Base-by-base conservation (phyloP, 2,797 vertebrate species). In the Vultur gryphus region DNA sequence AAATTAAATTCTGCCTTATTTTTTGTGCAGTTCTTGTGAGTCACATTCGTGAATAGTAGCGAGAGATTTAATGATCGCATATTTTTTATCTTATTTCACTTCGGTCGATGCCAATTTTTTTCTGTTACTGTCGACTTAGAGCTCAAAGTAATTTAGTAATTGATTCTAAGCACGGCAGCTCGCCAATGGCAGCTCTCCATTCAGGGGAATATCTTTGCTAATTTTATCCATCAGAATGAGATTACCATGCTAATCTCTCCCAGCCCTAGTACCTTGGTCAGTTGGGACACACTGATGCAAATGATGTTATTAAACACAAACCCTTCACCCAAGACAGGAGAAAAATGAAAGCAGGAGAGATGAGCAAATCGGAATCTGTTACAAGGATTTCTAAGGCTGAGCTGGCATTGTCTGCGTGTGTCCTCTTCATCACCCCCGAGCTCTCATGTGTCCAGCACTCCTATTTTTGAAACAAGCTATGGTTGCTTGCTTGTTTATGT, bases 101-200 rank as follows among this genome's bases (percentile, higher is more conserved):
- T 97, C 96, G 98, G 99, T 99, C 99, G 99, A 99, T 99, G 99
- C 98, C 99, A 99, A 99, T 99, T 99, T 99, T 98, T 99, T 99
- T 99, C 99, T 99, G 99, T 99, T 99, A 99, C 99, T 99, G 99
- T 99, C 99, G 99, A 99, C 99, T 99, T 99, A 99, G 99, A 99
- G 99, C 99, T 99, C 98, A 98, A 98, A 99, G 99, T 99, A 99
- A 99, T 99, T 99, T 99, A 99, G 99, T 99, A 99, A 99, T 99
- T 99, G 99, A 99, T 99, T 99, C 99, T 98, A 99, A 99, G 99
- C 99, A 97, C 98, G 98, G 99, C 98, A 97, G 98, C 98, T 98
- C 97, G 97, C 98, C 98, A 99, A 99, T 99, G 98, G 99, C 98
- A 98, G 98, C 98, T 98, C 98, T 98, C 98, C 98, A 98, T 99